These are phyloP conservation scores for Heliocidaris erythrogramma DNA, from an alignment of 35 echinoderm and acorn worm species.

Conservation along the genomic window DNA sequence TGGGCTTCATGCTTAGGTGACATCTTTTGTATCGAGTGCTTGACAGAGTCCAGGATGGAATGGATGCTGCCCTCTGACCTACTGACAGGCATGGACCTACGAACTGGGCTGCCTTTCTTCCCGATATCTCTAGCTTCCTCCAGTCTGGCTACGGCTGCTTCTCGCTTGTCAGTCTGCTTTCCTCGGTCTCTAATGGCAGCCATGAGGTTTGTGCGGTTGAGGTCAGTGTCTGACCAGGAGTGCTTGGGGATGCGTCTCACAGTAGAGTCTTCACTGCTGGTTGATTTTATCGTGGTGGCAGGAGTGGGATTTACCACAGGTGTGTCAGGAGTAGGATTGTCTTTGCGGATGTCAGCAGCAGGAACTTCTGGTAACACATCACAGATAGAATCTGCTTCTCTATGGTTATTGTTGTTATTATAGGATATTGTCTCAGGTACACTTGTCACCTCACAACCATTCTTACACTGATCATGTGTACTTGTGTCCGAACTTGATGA, in stretches of 20 bases:
- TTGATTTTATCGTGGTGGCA: not conserved
- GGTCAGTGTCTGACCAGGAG: slow-evolving; percentile 53
- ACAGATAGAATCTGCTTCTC: not conserved
- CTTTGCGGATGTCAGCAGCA: not conserved
- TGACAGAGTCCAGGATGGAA: slow-evolving; percentile 32
- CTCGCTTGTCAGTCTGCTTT: slow-evolving; percentile 27
- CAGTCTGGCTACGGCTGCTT: slow-evolving; percentile 51
- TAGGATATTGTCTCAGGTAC: not conserved
- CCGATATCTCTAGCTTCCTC: slow-evolving; percentile 19
- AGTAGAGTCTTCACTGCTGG: not conserved
- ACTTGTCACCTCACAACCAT: not conserved
- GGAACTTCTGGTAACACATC: not conserved
- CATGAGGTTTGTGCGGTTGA: slow-evolving; percentile 53
- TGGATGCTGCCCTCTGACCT: slow-evolving; percentile 45
- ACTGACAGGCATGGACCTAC: slow-evolving; percentile 24
- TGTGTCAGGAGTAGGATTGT: slow-evolving; percentile 5
- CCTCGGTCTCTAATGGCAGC: slow-evolving; percentile 51
- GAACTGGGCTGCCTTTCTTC: not conserved
- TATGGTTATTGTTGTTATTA: slow-evolving; percentile 42
- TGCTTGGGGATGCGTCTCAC: slow-evolving; percentile 16
- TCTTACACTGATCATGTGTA: slow-evolving; percentile 20
- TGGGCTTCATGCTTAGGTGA: slow-evolving; percentile 44
- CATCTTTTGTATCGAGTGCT: slow-evolving; percentile 45
- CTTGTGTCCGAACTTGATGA: not conserved
- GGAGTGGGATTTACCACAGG: not conserved